Base-by-base conservation (phyloP, 2,797 vertebrate genomes). In the Fistularia commersonii region DNA sequence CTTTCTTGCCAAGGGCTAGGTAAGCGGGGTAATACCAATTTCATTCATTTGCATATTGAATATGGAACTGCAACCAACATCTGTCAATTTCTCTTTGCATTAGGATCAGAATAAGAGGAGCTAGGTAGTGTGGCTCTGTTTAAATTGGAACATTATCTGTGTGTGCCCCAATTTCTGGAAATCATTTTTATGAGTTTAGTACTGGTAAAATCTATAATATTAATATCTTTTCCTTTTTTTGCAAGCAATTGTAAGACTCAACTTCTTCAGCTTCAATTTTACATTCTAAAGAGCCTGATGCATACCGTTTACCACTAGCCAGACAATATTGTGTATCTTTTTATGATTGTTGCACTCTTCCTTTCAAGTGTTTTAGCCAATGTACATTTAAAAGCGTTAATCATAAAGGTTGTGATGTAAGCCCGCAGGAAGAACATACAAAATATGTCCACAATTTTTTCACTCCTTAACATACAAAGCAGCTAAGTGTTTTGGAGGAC, bases 361-460 rank as follows among this genome's bases (percentile, higher is more conserved):
- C 8, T 45, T 7, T 32, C 1, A 35, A 32, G 6, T 7, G 38
- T 39, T 56, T 55, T 71, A 48, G 35, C 3, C 32, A 43, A 2
- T 23, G 23, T 23, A 23, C 4, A 4, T 23, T 23, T 51, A 6
- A 42, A 44, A 36, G 35, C 2, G 9, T 36, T 36, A 2, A 36
- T 23, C 23, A 23, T 23, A 23, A 23, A 4, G 23, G 23, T 23
- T 23, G 2, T 23, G 23, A 23, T 23, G 23, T 23, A 2, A 4
- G 23, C 23, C 23, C 4, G 23, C 23, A 23, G 23, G 23, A 23
- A 23, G 4, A 23, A 23, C 2, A 23, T 23, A 2, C 23, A 23
- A 23, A 23, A 2, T 23, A 23, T 23, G 23, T 23, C 23, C 23
- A 23, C 23, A 23, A 23, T 23, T 23, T 23, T 23, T 23, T 23